Evolutionary conservation across 2,113 vertebrate species (phyloP).

Genomic region (Onychostoma macrolepis): DNA sequence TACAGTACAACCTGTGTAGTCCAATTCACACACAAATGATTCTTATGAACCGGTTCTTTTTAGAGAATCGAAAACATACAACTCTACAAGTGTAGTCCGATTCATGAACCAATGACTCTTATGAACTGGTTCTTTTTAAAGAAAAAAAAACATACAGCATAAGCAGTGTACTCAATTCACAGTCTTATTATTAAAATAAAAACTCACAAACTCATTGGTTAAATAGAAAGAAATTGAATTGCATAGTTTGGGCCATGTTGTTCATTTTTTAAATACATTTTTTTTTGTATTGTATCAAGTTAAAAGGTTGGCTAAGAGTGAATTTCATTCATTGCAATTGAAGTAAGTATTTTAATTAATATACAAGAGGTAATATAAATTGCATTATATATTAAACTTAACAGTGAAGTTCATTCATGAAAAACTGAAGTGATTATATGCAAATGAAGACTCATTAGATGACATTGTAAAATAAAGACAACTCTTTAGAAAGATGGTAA

Average conservation of each 20-base stretch:
- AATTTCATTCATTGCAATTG: background rate
- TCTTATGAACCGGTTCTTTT: background rate
- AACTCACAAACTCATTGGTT: background rate
- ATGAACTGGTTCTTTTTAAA: background rate
- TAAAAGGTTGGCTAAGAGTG: background rate
- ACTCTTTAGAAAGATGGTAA: background rate
- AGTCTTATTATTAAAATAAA: background rate
- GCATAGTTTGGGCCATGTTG: background rate
- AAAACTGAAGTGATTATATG: no score
- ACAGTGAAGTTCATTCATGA: background rate
- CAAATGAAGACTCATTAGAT: no score
- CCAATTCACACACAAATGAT: background rate
- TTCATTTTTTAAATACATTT: background rate
- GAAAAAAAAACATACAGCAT: background rate
- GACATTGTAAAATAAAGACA: background rate
- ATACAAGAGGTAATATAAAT: background rate
- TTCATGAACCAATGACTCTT: background rate
- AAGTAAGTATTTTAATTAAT: no score
- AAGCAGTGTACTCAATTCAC: background rate
- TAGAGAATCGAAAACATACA: no score
- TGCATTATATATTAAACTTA: background rate
- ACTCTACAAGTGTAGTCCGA: no score
- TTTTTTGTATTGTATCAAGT: background rate
- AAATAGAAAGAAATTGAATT: background rate
- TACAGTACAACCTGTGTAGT: background rate